A percentile compares a stretch with the other conserved stretches of the same genome.
phyloP scores from a whole-genome alignment of 2,113 vertebrate species.

The crab-eating macaque (Macaca fascicularis) region T2T-MFA8v1.1 NC_088386.1:76793001-76793500 shows the following conservation, averaged over 20 bases:
- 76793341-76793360: neutral
- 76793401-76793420: neutral
- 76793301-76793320: neutral
- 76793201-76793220: neutral
- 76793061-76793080: neutral
- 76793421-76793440: neutral
- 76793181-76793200: neutral
- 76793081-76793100: neutral
- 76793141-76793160: neutral
- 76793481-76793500: neutral
- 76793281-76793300: neutral
- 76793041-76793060: neutral
- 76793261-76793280: too few relatives aligned
- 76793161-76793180: neutral
- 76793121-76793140: neutral
- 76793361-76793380: neutral
- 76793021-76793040: neutral
- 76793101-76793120: neutral
- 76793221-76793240: neutral
- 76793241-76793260: neutral
- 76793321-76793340: neutral
- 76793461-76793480: neutral
- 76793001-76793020: conserved; percentile 3
- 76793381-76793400: neutral
- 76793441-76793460: neutral